Base-by-base conservation (phyloP, 2,797 vertebrate genomes). In the Phyllotis vaccarum region DNA sequence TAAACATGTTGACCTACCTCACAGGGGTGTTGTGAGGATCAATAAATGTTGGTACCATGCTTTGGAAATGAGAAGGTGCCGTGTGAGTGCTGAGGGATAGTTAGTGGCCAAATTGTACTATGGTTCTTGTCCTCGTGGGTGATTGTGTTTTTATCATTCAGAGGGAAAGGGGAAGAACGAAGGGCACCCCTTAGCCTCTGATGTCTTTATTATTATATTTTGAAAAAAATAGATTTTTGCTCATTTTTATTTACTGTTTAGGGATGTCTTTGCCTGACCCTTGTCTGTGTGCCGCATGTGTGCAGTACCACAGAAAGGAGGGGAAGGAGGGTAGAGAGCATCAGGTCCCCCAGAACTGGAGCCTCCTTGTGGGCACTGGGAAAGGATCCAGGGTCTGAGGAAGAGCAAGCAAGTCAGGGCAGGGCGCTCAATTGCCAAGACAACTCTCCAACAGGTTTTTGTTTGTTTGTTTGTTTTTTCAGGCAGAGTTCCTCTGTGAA, bases 11-110 rank as follows among this genome's bases (percentile, higher is more conserved):
- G 79, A 92, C 97, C 96, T 96, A 96, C 96, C 96, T 97, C 97
- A 96, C 97, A 96, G 97, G 96, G 96, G 37, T 97, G 97, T 97
- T 97, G 96, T 97, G 97, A 97, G 97, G 96, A 85, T 92, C 89
- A 97, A 97, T 96, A 97, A 97, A 97, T 68, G 91, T 94, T 85
- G 95, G 92, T 97, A 89, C 92, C 79, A 17, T 64, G 93, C 96
- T 97, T 94, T 96, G 86, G 91, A 96, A 87, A 95, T 10, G 78
- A 46, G 89, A 92, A 92, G 62, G 58, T 74, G 89, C 94, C 86
- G 46, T 90, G 31, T 94, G 58, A 66, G 74, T 83, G 86, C 81
- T 62, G 40, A 54, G 49, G 21, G 19, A 54, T 49, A 21, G 52
- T 22, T 43, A 27, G 11, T 62, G 46, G 37, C 68, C 43, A 8